Conservation (phyloP, 2,797 vertebrate genomes). For the Thripadectes ignobilis region DNA sequence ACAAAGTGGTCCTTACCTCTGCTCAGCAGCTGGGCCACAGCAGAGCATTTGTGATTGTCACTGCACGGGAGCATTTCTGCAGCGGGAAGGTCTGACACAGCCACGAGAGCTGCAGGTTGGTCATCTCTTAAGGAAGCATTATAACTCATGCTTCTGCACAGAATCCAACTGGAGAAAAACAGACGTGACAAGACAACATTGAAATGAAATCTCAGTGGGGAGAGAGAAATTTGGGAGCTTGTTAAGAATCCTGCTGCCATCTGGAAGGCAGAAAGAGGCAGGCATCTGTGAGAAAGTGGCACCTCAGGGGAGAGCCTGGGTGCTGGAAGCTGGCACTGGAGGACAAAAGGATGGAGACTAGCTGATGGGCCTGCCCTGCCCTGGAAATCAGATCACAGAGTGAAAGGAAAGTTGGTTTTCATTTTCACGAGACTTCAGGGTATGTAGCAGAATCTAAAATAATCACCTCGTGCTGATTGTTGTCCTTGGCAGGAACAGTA, state of each 20-base stretch:
- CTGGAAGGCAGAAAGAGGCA: slow-evolving; percentile 44
- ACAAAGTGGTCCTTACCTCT: neutral
- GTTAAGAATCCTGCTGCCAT: slow-evolving; percentile 52
- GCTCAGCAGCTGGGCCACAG: neutral
- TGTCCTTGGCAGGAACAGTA: slow-evolving; percentile 36
- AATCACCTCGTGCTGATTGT: slow-evolving; percentile 16
- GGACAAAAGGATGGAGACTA: neutral
- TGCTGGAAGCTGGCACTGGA: neutral
- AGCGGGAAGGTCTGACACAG: neutral
- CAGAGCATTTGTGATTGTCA: neutral
- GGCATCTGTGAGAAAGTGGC: neutral
- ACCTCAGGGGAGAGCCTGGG: slow-evolving; percentile 12
- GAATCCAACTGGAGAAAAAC: slow-evolving; percentile 28
- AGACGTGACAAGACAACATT: slow-evolving; percentile 33
- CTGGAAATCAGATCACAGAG: neutral
- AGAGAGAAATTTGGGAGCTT: slow-evolving; percentile 26
- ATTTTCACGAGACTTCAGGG: neutral
- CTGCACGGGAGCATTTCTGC: neutral
- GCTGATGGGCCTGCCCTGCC: neutral
- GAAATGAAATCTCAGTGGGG: slow-evolving; percentile 26
- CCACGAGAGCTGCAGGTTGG: neutral
- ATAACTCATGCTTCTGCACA: neutral
- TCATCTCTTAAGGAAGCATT: neutral
- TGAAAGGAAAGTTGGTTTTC: neutral
- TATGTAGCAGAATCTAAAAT: slow-evolving; percentile 34